These are phyloP conservation scores for Myotis daubentonii DNA, from an alignment of 2,797 vertebrate species.

Conservation along the genomic window DNA sequence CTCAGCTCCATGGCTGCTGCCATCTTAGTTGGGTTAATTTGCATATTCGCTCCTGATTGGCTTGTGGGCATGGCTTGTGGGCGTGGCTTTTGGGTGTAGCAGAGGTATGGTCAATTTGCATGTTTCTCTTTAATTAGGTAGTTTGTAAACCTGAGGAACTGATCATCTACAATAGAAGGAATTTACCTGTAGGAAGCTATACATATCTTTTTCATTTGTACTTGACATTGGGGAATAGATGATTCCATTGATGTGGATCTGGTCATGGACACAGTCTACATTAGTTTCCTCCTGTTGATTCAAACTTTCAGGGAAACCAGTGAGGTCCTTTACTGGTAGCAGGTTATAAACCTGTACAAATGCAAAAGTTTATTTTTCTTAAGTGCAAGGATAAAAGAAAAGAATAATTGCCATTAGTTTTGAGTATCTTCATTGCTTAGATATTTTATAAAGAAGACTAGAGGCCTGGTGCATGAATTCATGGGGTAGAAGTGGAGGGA, in stretches of 20 bases:
- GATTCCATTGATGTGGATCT: conserved; percentile 24
- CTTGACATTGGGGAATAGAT: conserved; percentile 54
- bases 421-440: neutral
- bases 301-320: conserved; percentile 61
- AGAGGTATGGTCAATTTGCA: too few relatives aligned
- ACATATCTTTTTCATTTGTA: conserved; percentile 58
- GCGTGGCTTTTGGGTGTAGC: too few relatives aligned
- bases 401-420: neutral
- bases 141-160: neutral
- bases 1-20: too few relatives aligned
- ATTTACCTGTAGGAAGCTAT: conserved; percentile 66
- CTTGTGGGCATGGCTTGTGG: too few relatives aligned
- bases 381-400: neutral
- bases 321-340: conserved; percentile 81
- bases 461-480: too few relatives aligned
- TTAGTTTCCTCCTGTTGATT: neutral
- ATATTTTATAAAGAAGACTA: neutral
- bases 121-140: too few relatives aligned
- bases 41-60: too few relatives aligned
- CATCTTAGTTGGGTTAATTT: too few relatives aligned
- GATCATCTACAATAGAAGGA: neutral
- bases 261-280: neutral
- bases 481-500: too few relatives aligned
- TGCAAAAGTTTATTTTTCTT: conserved; percentile 37
- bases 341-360: conserved; percentile 82